phyloP scores from a whole-genome alignment of 1,140 invertebrate species.

The Drosophila saltans region DNA sequence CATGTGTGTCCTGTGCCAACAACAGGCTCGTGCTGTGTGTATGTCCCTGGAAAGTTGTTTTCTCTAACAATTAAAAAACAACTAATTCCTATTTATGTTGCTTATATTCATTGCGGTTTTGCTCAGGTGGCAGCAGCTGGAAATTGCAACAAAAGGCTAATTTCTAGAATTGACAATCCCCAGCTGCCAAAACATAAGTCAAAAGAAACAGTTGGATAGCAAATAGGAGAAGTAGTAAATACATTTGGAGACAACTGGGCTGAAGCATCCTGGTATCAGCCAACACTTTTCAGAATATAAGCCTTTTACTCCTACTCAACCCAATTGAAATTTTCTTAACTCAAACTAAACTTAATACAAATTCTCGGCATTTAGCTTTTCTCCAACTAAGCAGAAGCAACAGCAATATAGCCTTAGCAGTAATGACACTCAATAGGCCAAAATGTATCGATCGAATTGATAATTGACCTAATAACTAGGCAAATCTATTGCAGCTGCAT shows the following conservation, averaged over 20 bases:
- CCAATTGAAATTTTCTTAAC: too few species aligned
- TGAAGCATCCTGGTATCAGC: too few species aligned
- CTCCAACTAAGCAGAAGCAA: too few species aligned
- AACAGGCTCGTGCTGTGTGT: slow-evolving; percentile 34
- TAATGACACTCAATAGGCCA: not conserved
- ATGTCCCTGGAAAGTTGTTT: slow-evolving; percentile 44
- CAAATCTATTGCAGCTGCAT: slow-evolving; percentile 39
- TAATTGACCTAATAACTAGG: slow-evolving; percentile 10
- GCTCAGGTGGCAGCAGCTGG: slow-evolving; percentile 55
- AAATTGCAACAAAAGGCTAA: slow-evolving; percentile 31
- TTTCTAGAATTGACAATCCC: slow-evolving; percentile 37
- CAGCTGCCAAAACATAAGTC: slow-evolving; percentile 37
- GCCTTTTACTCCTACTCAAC: too few species aligned
- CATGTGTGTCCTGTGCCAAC: slow-evolving; percentile 14
- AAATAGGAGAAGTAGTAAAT: too few species aligned
- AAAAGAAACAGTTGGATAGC: too few species aligned
- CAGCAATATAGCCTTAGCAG: not conserved
- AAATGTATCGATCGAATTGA: slow-evolving; percentile 21
- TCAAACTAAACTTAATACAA: too few species aligned
- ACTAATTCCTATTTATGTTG: slow-evolving; percentile 67
- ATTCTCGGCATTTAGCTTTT: too few species aligned
- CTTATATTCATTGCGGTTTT: slow-evolving; percentile 65
- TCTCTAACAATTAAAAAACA: slow-evolving; percentile 68
- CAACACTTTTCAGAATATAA: too few species aligned
- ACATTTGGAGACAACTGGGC: too few species aligned